A percentile compares a stretch with the other conserved stretches of the same genome.
Conservation (phyloP, 2,888 invertebrate genomes). For the Diarsia brunnea region DNA sequence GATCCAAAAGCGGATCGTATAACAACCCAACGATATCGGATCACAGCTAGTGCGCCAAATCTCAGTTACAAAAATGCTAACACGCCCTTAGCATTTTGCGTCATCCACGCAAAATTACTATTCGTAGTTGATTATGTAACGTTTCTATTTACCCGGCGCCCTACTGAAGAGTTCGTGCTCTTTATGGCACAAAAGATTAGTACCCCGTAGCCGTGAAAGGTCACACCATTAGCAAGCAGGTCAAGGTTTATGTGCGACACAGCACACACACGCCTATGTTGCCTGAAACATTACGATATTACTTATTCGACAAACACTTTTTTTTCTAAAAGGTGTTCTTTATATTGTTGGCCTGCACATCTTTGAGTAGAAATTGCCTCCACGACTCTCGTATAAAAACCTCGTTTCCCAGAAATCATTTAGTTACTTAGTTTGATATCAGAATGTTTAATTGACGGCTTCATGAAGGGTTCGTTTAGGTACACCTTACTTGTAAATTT, state of each 20-base stretch:
- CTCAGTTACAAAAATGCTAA: not conserved
- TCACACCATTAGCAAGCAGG: slow-evolving; percentile 50
- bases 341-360: not conserved
- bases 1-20: not conserved
- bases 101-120: not conserved
- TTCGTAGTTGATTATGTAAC: slow-evolving; percentile 12
- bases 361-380: too few species aligned
- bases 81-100: too few species aligned
- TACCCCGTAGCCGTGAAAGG: slow-evolving; percentile 35
- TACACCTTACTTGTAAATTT: too few species aligned
- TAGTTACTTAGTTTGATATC: too few species aligned
- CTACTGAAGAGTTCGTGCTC: slow-evolving; percentile 41
- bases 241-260: slow-evolving; percentile 47
- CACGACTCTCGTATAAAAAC: too few species aligned
- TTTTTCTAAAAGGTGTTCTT: not conserved
- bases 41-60: not conserved
- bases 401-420: too few species aligned
- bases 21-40: not conserved
- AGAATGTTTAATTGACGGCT: too few species aligned
- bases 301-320: not conserved
- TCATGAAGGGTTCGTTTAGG: too few species aligned
- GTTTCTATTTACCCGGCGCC: slow-evolving; percentile 25
- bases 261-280: slow-evolving; percentile 29
- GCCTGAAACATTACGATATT: slow-evolving; percentile 32
- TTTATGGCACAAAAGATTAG: slow-evolving; percentile 49